Evolutionary conservation across 1,140 invertebrate genomes (phyloP).

Genomic region (Drosophila sp.): DNA sequence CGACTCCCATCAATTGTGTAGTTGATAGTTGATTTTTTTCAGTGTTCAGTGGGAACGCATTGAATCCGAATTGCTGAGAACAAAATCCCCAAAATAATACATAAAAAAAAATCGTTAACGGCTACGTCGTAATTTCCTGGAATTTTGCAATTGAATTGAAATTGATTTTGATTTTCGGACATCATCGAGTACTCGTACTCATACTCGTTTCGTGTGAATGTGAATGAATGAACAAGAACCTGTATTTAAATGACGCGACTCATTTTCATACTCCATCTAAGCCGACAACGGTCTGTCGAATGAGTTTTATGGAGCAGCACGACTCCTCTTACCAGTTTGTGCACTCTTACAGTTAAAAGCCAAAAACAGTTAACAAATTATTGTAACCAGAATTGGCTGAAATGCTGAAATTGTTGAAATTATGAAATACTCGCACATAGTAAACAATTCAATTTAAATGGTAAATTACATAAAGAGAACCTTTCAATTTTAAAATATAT

Average conservation of each 20-base stretch:
- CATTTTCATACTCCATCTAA: constrained; percentile 25
- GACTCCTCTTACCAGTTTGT: constrained; percentile 46
- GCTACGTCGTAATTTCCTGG: constrained; percentile 65
- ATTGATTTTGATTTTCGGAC: constrained; percentile 76
- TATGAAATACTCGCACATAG: no score
- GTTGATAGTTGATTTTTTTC: constrained; percentile 23
- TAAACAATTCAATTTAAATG: constrained; percentile 14
- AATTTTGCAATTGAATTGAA: constrained; percentile 76
- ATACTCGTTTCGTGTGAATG: constrained; percentile 12
- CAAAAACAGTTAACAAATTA: constrained; percentile 32
- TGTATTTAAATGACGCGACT: constrained; percentile 48
- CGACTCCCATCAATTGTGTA: constrained; percentile 40
- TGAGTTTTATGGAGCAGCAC: constrained; percentile 49
- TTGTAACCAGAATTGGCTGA: constrained; percentile 25
- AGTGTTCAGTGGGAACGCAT: constrained; percentile 43
- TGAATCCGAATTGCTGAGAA: constrained; percentile 51
- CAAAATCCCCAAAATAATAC: constrained; percentile 17
- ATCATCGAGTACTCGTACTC: constrained; percentile 7
- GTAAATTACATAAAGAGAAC: no score
- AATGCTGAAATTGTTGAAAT: constrained; percentile 11
- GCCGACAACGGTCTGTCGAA: constrained; percentile 14
- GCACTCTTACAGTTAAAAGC: constrained; percentile 29
- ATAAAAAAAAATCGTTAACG: constrained; percentile 19
- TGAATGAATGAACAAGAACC: constrained; percentile 44
- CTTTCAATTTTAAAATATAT: no score